phyloP scores from a whole-genome alignment of 2,113 vertebrate genomes.

The Centropristis striata region DNA sequence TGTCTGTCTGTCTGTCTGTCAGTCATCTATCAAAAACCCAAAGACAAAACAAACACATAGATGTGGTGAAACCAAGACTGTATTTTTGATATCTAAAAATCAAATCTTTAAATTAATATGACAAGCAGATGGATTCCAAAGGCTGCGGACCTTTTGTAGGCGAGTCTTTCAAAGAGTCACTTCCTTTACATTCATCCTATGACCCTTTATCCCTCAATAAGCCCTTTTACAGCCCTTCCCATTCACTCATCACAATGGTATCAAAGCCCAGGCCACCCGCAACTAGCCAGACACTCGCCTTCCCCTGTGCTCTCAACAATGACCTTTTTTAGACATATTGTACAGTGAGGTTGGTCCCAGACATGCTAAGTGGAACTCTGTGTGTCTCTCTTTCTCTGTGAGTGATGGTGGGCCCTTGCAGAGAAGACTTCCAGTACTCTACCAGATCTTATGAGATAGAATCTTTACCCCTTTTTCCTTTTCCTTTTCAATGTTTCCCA shows the following conservation, averaged over 20 bases:
- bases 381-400: constrained; percentile 9
- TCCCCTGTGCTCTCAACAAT: constrained; percentile 56
- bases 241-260: constrained; percentile 44
- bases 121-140: constrained; percentile 9
- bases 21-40: too few species aligned
- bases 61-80: neutral
- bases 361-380: neutral
- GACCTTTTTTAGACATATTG: constrained; percentile 45
- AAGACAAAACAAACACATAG: too few species aligned
- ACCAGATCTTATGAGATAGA: constrained; percentile 31
- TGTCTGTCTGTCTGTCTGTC: too few species aligned
- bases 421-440: neutral
- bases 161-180: constrained; percentile 21
- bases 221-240: constrained; percentile 14
- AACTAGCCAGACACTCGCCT: constrained; percentile 17
- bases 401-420: neutral
- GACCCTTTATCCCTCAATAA: constrained; percentile 30
- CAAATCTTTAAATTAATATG: neutral
- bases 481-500: constrained; percentile 23
- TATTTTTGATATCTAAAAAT: too few species aligned
- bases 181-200: constrained; percentile 29
- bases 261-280: constrained; percentile 35
- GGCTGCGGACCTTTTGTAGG: constrained; percentile 19
- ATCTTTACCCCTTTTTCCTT: constrained; percentile 26
- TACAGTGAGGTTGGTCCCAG: constrained; percentile 23